Percentiles rank a stretch among this genome's conserved stretches.
Evolutionary conservation across 53 echinoderm and acorn worm species (phyloP).

Genomic region (Antedon mediterranea): DNA sequence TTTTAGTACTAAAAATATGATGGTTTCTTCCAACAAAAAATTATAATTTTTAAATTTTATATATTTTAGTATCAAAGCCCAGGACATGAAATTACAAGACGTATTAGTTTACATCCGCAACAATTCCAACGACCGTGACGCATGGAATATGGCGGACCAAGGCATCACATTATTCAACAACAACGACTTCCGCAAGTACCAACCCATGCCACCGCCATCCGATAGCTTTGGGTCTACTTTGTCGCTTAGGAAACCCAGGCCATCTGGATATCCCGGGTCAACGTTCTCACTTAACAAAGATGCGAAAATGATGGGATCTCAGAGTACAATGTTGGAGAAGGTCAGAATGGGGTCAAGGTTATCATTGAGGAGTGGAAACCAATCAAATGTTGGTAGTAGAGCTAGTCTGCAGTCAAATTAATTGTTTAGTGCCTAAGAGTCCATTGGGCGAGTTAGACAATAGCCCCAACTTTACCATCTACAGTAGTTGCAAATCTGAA

Average conservation of each 20-base stretch:
- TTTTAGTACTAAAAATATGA: too few species aligned
- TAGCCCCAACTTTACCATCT: too few species aligned
- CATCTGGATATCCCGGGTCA: neutral
- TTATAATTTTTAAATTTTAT: too few species aligned
- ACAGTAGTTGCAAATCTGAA: too few species aligned
- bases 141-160: slow-evolving; percentile 94
- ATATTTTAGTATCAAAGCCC: slow-evolving; percentile 44
- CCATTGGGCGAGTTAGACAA: too few species aligned
- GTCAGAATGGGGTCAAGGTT: slow-evolving; percentile 9
- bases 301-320: slow-evolving; percentile 6
- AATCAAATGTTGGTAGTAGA: neutral
- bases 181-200: slow-evolving; percentile 22
- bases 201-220: slow-evolving; percentile 22
- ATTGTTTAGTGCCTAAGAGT: too few species aligned
- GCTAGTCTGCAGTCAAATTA: neutral
- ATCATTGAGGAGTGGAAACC: neutral
- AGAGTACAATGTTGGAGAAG: slow-evolving; percentile 4
- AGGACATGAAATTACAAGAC: slow-evolving; percentile 67
- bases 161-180: slow-evolving; percentile 62
- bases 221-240: slow-evolving; percentile 36
- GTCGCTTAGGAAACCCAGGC: slow-evolving; percentile 3
- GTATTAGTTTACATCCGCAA: slow-evolving; percentile 54
- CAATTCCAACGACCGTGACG: slow-evolving; percentile 60
- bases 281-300: neutral
- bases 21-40: too few species aligned